Base-by-base conservation (phyloP, 2,113 vertebrate species). In the Anolis sagrei region DNA sequence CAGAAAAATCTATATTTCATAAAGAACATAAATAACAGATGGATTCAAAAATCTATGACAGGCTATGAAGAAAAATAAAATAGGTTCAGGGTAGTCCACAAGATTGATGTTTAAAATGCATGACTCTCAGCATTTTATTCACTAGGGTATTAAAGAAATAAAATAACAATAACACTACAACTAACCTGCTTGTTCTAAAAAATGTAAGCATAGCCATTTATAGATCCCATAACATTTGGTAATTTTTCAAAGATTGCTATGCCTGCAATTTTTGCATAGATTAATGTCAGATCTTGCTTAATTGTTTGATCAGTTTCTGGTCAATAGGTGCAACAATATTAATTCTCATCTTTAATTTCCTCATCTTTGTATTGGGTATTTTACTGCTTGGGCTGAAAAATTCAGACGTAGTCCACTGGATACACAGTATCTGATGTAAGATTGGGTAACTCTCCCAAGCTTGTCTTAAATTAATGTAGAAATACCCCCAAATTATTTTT, bases 1-100 rank as follows among this genome's bases (percentile, higher is more conserved):
- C 70, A 86, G 61, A 91, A 94, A 92, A 93, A 89, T 90, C 85
- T 93, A 10, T 95, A 90, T 94, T 95, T 95, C 75, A 90, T 93
- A 93, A 94, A 88, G 73, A 93, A 89, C 36, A 87, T 82, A 94
- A 93, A 91, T 88, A 95, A 92, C 84, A 83, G 80, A 73, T 90
- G 19, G 88, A 77, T 92, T 91, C 86, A 92, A 80, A 83, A 93
- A 89, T 13, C 48, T 88, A 49, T 78, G 68, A 79, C 84, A 87
- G 70, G n/a, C 77, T 90, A 58, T 90, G 82, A 91, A 86, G 73
- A 87, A 72, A 27, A 87, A 90, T 87, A 91, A 89, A 91, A 79
- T 84, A 32, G 49, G 84, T 92, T 88, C 90, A 85, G 2, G 86
- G 4, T 83, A 88, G 80, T 91, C 70, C 90, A 83, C 76, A 83